Evolutionary conservation across 2,113 vertebrate genomes (phyloP).

Genomic region (Festucalex cinctus): DNA sequence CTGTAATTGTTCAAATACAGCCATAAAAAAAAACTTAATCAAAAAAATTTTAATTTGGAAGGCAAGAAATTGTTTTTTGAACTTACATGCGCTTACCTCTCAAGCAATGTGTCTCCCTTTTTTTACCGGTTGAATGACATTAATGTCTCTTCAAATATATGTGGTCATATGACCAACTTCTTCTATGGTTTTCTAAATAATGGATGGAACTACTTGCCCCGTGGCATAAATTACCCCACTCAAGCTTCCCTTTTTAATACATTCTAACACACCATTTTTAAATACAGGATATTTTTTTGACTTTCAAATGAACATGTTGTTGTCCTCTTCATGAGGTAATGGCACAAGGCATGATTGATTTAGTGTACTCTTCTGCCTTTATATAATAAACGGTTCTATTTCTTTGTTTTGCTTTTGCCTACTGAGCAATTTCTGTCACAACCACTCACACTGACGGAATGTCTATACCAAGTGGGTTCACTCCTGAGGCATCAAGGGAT

Average conservation of each 20-base stretch:
- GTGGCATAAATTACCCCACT: too few species aligned
- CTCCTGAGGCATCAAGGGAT: slow-evolving; percentile 14
- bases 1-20: too few species aligned
- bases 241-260: neutral
- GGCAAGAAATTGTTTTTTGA: too few species aligned
- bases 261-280: neutral
- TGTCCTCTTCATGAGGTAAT: neutral
- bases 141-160: too few species aligned
- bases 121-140: too few species aligned
- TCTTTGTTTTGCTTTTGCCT: slow-evolving; percentile 7
- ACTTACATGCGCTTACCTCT: too few species aligned
- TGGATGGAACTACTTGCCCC: too few species aligned
- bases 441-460: slow-evolving; percentile 7
- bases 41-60: too few species aligned
- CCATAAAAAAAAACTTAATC: too few species aligned
- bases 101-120: too few species aligned
- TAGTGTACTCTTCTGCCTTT: neutral
- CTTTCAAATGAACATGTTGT: neutral
- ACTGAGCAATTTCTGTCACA: slow-evolving; percentile 5
- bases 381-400: neutral
- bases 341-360: neutral
- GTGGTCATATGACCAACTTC: too few species aligned
- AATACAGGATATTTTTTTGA: neutral
- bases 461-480: slow-evolving; percentile 11
- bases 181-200: too few species aligned